These are phyloP conservation scores for Vulpes vulpes DNA, from an alignment of 2,113 vertebrate species.

Conservation along the genomic window DNA sequence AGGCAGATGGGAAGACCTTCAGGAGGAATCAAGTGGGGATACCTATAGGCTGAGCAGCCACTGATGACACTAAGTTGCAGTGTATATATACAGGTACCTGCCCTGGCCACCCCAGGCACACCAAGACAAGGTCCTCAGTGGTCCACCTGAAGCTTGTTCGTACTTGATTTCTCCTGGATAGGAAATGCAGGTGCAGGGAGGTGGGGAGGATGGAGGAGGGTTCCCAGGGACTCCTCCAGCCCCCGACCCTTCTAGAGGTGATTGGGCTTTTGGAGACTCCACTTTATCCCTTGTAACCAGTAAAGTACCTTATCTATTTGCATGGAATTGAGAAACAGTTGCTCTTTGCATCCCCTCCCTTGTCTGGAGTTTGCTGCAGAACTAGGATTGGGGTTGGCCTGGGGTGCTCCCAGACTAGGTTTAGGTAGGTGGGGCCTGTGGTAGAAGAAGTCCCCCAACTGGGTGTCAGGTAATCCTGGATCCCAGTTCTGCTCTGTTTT, in stretches of 20 bases:
- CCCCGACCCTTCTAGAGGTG: not conserved
- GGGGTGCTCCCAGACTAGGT: not conserved
- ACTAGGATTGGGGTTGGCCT: not conserved
- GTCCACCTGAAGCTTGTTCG: not conserved
- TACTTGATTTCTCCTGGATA: not conserved
- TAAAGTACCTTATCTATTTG: not conserved
- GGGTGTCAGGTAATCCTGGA: not conserved
- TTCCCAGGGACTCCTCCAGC: not conserved
- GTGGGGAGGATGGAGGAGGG: not conserved
- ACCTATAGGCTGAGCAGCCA: not conserved
- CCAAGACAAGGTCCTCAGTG: not conserved
- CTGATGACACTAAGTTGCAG: not conserved
- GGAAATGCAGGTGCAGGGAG: not conserved
- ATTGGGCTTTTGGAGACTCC: not conserved
- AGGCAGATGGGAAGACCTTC: not conserved
- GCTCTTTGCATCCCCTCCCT: not conserved
- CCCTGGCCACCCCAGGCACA: too few relatives aligned
- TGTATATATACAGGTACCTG: fast-evolving
- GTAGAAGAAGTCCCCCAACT: not conserved
- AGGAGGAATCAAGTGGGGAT: not conserved
- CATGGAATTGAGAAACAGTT: not conserved
- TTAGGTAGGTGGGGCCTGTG: not conserved
- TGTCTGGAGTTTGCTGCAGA: not conserved
- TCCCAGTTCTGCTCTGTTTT: not conserved
- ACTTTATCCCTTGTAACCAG: not conserved